Evolutionary conservation across 2,888 invertebrate genomes (phyloP).

Genomic region (Phaedon cochleariae): DNA sequence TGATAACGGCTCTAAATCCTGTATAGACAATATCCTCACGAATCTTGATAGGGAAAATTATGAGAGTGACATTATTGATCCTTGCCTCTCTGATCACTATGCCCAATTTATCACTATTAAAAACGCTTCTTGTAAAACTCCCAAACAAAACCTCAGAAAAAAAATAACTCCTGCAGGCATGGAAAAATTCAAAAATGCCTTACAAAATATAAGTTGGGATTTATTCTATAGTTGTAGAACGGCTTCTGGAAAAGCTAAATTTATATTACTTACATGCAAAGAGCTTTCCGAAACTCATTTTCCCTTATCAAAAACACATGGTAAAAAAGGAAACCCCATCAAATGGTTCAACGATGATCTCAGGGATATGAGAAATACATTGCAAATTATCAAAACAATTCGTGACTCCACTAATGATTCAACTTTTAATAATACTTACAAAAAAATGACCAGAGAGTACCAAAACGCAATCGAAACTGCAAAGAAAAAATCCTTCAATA

Average conservation of each 20-base stretch:
- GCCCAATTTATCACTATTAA: neutral
- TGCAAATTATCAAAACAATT: neutral
- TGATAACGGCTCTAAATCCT: neutral
- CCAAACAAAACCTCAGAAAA: neutral
- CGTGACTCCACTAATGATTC: neutral
- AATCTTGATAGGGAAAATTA: neutral
- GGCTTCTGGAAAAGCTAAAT: neutral
- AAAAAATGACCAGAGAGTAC: neutral
- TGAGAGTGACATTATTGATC: neutral
- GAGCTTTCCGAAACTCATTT: neutral
- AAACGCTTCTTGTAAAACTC: neutral
- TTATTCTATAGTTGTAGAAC: neutral
- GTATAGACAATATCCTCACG: neutral
- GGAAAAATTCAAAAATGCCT: neutral
- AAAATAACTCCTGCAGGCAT: neutral
- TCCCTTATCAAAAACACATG: neutral
- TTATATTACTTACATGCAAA: neutral
- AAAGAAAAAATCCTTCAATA: neutral
- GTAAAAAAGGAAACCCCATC: conserved; percentile 2
- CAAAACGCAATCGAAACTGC: conserved; percentile 1
- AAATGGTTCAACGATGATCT: conserved; percentile 1
- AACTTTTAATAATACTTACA: neutral
- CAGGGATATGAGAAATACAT: neutral
- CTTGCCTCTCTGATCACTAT: neutral
- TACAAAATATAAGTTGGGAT: neutral